phyloP scores from a whole-genome alignment of 2,113 vertebrate genomes.

The Puntigrus tetrazona region DNA sequence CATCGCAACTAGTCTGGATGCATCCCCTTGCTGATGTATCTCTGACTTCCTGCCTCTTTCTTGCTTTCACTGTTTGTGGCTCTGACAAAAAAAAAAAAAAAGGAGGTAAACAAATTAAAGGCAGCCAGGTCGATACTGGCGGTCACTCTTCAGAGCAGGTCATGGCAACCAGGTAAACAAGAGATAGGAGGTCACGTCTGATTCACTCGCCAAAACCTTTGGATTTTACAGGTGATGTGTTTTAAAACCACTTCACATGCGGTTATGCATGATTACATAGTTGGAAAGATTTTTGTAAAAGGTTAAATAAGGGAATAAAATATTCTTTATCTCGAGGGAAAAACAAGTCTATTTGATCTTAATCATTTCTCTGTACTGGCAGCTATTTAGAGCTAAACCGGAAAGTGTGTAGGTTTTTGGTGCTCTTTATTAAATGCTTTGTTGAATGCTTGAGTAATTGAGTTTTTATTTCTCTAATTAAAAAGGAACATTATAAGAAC shows the following conservation, averaged over 20 bases:
- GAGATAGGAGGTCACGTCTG: constrained; percentile 69
- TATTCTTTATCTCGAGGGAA: background rate
- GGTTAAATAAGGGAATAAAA: background rate
- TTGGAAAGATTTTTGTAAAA: background rate
- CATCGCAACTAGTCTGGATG: background rate
- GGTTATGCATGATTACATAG: background rate
- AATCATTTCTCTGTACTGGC: background rate
- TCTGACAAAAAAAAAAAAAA: constrained; percentile 46
- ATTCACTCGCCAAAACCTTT: constrained; percentile 62
- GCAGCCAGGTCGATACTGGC: constrained; percentile 65
- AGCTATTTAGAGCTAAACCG: background rate
- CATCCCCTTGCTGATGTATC: constrained; percentile 2
- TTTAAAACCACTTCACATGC: background rate
- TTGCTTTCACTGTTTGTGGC: constrained; percentile 39
- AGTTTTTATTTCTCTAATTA: background rate
- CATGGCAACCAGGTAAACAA: constrained; percentile 81
- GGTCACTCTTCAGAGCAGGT: constrained; percentile 71
- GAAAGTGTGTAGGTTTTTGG: constrained; percentile 25
- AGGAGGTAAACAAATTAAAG: constrained; percentile 72
- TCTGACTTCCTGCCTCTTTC: constrained; percentile 45
- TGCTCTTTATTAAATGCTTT: background rate
- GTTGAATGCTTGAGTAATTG: background rate
- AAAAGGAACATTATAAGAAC: background rate
- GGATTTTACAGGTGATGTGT: constrained; percentile 51
- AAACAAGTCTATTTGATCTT: background rate